Base-by-base conservation (phyloP, 1,140 invertebrate species). In the Drosophila paulistorum region DNA sequence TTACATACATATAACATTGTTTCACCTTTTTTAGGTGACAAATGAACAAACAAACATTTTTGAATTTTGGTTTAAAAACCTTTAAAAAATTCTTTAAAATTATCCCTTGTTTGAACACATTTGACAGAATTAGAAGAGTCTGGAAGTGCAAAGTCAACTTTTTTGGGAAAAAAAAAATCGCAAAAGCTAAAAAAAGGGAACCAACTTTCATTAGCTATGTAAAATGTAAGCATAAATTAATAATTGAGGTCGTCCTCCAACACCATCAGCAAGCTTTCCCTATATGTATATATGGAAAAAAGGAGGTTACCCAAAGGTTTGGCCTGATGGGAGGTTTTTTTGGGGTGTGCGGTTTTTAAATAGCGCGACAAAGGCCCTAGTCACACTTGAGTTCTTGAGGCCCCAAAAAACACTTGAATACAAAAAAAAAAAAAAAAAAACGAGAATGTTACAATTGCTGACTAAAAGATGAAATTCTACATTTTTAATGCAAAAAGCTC, bases 381-480 rank as follows among this genome's bases (percentile, higher is more conserved):
- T 45, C 61, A 65, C 82, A 83, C 83, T 86, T 75, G 79, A 83
- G 75, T 68, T 14, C 37, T 60, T 70, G 60, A 64, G 79, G 83
- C 67, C 74, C 74, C 3, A 70, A 69, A 76, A 73, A 79, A 86
- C 84, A 89, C 80, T 73, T 79, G 74, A 85, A 70, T 67, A 64
- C 59, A 59, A 45, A 35, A 55, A 69, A 67, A 26, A 10, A 45
- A 45, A 41, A 26, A 58, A 41, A 37, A 54, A 35, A 35, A 23
- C 57, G 69, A 81, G 79, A 82, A 71, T 69, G 79, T 67, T 77
- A 87, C 83, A 87, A 87, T 89, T 89, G 84, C 83, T 89, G 84
- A 87, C 83, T 87, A 87, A 87, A 89, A 87, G 83, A 87, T 87
- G 83, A 89, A 87, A 87, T 89, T 87, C 84, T 87, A 89, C 83